phyloP scores from a whole-genome alignment of 2,888 invertebrate species.

The Ichneumoninae sp. region DNA sequence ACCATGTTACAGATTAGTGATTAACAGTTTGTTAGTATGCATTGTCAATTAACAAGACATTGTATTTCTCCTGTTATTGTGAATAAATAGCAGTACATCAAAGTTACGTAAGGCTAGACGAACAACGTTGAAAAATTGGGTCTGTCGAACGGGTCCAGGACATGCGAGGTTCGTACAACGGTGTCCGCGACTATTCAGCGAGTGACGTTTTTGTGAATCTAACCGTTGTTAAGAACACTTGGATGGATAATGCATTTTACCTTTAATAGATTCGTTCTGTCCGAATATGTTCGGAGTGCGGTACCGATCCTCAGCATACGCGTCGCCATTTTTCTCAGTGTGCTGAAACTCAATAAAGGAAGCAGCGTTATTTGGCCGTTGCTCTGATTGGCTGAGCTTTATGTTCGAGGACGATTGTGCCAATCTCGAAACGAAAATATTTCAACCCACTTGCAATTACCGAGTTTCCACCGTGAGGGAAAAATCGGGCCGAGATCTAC shows the following conservation, averaged over 20 bases:
- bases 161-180: not conserved
- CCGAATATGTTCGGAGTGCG: slow-evolving; percentile 79
- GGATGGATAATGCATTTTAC: slow-evolving; percentile 71
- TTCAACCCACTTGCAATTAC: no score
- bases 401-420: no score
- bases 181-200: not conserved
- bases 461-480: no score
- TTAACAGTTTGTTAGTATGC: not conserved
- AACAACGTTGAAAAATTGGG: slow-evolving; percentile 47
- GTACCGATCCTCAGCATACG: slow-evolving; percentile 82
- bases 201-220: not conserved
- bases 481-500: no score
- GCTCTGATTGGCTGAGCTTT: no score
- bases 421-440: no score
- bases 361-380: no score
- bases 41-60: not conserved
- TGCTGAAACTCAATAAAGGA: no score
- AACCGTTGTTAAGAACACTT: not conserved
- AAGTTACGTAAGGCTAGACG: slow-evolving; percentile 65
- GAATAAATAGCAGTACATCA: slow-evolving; percentile 29
- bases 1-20: not conserved
- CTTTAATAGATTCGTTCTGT: slow-evolving; percentile 80
- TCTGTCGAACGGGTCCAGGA: slow-evolving; percentile 34
- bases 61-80: not conserved
- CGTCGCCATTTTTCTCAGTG: slow-evolving; percentile 82